Base-by-base conservation (phyloP, 2,113 vertebrate species). In the Abramis brama region DNA sequence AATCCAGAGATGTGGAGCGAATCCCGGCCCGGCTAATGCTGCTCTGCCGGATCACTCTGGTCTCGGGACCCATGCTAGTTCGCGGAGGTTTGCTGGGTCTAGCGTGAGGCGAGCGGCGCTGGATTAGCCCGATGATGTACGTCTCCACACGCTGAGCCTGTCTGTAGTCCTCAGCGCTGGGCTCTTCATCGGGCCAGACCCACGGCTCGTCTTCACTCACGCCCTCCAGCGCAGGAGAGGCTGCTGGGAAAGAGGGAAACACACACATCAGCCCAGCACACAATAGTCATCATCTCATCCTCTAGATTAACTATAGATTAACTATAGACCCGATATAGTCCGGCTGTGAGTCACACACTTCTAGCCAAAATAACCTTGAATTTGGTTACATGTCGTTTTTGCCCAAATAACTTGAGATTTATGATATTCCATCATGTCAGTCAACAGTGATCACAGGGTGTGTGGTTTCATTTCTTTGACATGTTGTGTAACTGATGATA, bases 51-150 rank as follows among this genome's bases (percentile, higher is more conserved):
- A 84, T 89, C 84, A 94, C 93, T 86, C 93, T 88, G 73, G 88
- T 21, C 23, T 95, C 94, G 0, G 93, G 89, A 33, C 90, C 89
- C 39, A 95, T 91, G 68, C 93, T 96, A 1, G 96, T 96, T 57
- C 95, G 94, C 43, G 43, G 43, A 11, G 95, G 95, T 85, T 96
- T 96, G 57, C 92, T 92, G 30, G 94, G 91, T 15, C 95, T 91
- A 1, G 91, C 90, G 13, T 94, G 92, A 47, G 92, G 79, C 64
- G 92, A 92, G 78, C 94, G 92, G 2, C 95, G 94, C 60, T 96
- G 95, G 86, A 97, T 93, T 55, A 97, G 91, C 43, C 94, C 94
- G 15, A 94, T 90, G 88, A 97, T 97, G 89, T 96, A 97, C 66
- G 93, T 95, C 90, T 97, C 95, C 55, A 95, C 89, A 36, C 92